These are phyloP conservation scores for Polypterus bichir DNA, from an alignment of 2,113 vertebrate genomes.

Conservation along the genomic window DNA sequence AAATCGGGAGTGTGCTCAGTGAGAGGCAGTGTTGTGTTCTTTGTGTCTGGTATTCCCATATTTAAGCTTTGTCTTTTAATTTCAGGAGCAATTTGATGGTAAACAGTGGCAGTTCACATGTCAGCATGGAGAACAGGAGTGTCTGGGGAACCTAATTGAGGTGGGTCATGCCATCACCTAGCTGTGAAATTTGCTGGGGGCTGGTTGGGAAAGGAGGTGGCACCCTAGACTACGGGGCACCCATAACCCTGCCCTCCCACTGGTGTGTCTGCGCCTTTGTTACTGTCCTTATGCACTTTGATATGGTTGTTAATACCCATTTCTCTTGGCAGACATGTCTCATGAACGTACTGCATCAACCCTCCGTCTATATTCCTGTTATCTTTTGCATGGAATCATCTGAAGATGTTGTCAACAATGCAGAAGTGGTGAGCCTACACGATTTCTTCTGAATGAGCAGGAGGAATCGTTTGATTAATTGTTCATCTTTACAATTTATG, in stretches of 20 bases:
- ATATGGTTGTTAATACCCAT: not conserved
- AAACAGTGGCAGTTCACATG: conserved; percentile 58
- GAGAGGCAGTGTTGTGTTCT: too few relatives aligned
- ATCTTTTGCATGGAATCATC: conserved; percentile 74
- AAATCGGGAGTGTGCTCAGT: too few relatives aligned
- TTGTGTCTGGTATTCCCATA: not conserved
- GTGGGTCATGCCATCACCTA: conserved; percentile 33
- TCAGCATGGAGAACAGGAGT: conserved; percentile 78
- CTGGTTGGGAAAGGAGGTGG: not conserved
- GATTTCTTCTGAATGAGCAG: too few relatives aligned
- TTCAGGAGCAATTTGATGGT: conserved; percentile 53
- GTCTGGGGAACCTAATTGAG: conserved; percentile 83
- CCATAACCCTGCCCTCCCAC: too few relatives aligned
- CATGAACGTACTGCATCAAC: conserved; percentile 29
- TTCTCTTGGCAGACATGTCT: conserved; percentile 58
- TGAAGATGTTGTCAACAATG: conserved; percentile 39
- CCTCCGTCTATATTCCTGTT: conserved; percentile 21
- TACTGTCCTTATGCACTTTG: not conserved
- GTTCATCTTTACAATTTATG: too few relatives aligned
- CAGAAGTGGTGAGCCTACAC: conserved; percentile 43
- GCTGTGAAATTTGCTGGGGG: not conserved
- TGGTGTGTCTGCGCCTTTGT: not conserved
- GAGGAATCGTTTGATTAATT: too few relatives aligned
- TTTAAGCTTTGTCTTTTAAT: conserved; percentile 8
- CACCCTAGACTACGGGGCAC: too few relatives aligned